Conservation (phyloP, 2,888 invertebrate genomes). For the Erynnis tages region DNA sequence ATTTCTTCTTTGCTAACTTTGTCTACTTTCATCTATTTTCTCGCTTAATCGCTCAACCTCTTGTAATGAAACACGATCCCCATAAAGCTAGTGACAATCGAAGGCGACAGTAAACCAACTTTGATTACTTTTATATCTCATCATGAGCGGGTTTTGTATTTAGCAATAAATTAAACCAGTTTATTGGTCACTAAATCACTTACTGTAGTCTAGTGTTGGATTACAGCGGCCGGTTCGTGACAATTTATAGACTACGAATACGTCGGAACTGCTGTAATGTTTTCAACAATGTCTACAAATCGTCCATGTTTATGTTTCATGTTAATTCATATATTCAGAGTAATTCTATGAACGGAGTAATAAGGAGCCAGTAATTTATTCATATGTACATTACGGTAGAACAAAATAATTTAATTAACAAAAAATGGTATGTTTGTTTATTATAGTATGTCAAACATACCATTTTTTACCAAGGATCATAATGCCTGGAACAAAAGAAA, state of each 20-base stretch:
- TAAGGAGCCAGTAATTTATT: background rate
- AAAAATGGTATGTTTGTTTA: too few species aligned
- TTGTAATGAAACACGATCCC: background rate
- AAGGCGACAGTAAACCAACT: conserved; percentile 34
- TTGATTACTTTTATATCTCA: conserved; percentile 38
- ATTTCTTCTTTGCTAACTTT: too few species aligned
- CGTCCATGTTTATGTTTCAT: conserved; percentile 27
- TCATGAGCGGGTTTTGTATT: conserved; percentile 38
- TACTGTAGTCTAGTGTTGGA: conserved; percentile 44
- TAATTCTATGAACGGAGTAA: background rate
- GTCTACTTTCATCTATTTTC: background rate
- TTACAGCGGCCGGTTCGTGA: conserved; percentile 47
- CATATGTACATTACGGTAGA: too few species aligned
- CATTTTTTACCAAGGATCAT: too few species aligned
- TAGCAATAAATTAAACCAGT: conserved; percentile 45
- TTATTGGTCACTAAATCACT: conserved; percentile 54
- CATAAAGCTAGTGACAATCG: conserved; percentile 23
- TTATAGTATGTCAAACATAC: too few species aligned
- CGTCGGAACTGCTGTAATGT: conserved; percentile 29
- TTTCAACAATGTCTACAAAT: conserved; percentile 30
- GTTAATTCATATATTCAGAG: conserved; percentile 9
- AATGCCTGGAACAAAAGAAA: too few species aligned
- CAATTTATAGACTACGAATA: conserved; percentile 36
- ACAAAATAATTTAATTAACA: too few species aligned
- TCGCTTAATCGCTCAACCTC: background rate